These are phyloP conservation scores for Periphyllus acericola DNA, from an alignment of 2,888 invertebrate genomes.

Conservation along the genomic window DNA sequence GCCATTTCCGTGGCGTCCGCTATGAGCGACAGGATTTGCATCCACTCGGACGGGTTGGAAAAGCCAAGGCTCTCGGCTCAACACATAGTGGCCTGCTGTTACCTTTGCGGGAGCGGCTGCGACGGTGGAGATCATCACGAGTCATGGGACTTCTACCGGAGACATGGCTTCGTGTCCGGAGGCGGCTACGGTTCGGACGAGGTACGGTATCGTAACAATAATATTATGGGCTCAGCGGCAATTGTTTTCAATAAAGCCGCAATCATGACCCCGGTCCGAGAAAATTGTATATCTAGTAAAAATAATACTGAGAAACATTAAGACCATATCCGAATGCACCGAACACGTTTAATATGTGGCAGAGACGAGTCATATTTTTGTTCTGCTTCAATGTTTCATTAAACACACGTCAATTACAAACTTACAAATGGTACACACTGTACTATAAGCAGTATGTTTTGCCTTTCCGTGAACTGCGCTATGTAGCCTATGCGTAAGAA, in stretches of 20 bases:
- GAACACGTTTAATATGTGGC: too few species aligned
- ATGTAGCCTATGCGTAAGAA: too few species aligned
- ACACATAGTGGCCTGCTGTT: conserved; percentile 59
- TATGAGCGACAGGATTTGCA: conserved; percentile 57
- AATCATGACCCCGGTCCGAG: not conserved
- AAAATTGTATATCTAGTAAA: not conserved
- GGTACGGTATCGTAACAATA: not conserved
- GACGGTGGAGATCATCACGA: conserved; percentile 48
- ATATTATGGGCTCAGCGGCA: too few species aligned
- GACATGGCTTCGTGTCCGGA: conserved; percentile 61
- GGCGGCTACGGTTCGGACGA: conserved; percentile 60
- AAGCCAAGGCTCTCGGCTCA: conserved; percentile 56
- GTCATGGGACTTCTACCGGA: conserved; percentile 53
- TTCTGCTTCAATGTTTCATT: too few species aligned
- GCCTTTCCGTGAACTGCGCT: too few species aligned
- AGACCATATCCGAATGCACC: not conserved
- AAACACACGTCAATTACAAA: too few species aligned
- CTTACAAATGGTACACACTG: too few species aligned
- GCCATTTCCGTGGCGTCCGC: conserved; percentile 55
- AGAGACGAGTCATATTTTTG: too few species aligned
- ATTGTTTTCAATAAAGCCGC: not conserved
- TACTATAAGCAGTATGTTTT: too few species aligned
- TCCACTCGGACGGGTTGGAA: conserved; percentile 28
- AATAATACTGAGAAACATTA: not conserved
- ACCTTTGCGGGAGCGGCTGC: conserved; percentile 48